Base-by-base conservation (phyloP, 2,888 invertebrate genomes). In the Eustalomyia histrio region DNA sequence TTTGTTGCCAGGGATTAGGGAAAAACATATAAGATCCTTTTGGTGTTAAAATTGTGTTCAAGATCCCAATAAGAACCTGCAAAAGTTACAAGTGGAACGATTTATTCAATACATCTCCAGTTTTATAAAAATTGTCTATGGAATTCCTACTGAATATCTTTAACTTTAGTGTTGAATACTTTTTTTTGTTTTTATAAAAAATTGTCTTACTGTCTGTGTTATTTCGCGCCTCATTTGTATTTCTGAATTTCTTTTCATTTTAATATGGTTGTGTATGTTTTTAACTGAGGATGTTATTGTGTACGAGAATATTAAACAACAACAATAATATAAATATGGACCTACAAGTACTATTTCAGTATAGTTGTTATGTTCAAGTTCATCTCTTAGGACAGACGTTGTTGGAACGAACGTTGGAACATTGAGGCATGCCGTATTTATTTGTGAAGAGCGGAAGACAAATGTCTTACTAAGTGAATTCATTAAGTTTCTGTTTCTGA, bases 381-480 rank as follows among this genome's bases (percentile, higher is more conserved):
- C 76, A 80, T 76, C 67, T 63, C 33, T 39, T 21, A 21, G 61
- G 43, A 63, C 71, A 71, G 74, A 71, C 53, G 10, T 16, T 58
- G 55, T 58, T 18, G 24, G 29, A 39, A 33, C 65, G 39, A 35
- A 17, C 35, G 50, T 12, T 17, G 43, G 21, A 29, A 63, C 35
- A 63, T 57, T 69, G 47, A 55, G 58, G 21, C 29, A 17, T 67
- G 24, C 35, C 39, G 24, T 50, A 18, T 63, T 63, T 24, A 52
- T 61, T 63, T 73, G 76, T 69, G 76, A 76, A 73, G 58, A 83
- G 79, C 80, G 81, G 82, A 83, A 83, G 82, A 83, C 82, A 83
- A 83, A 83, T 82, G 83, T 81, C 83, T 79, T 81, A 78, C 80
- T 83, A 83, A 84, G 83, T 84, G 83, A 84, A 80, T 83, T 83